phyloP scores from a whole-genome alignment of 92 coral and sea anemone species.

The Zoanthus sociatus region DNA sequence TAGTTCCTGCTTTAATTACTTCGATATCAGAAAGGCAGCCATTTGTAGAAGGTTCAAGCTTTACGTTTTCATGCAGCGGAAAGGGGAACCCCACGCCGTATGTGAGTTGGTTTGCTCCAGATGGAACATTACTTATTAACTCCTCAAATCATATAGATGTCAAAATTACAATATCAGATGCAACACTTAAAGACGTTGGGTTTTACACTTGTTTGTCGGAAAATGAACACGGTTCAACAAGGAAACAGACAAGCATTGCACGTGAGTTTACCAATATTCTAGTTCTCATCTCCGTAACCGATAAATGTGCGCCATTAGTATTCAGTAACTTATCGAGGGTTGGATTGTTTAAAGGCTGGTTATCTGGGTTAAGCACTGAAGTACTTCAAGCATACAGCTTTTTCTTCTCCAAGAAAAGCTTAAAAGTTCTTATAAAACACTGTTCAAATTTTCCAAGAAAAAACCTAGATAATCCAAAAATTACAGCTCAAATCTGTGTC shows the following conservation, averaged over 20 bases:
- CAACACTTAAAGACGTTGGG: slow-evolving; percentile 56
- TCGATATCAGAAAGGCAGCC: slow-evolving; percentile 59
- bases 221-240: slow-evolving; percentile 41
- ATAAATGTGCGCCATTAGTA: too few species aligned
- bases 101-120: slow-evolving; percentile 60
- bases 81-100: slow-evolving; percentile 60
- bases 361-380: too few species aligned
- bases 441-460: too few species aligned
- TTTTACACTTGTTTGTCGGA: slow-evolving; percentile 50
- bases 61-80: slow-evolving; percentile 53
- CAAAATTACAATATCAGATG: slow-evolving; percentile 43
- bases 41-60: slow-evolving; percentile 49
- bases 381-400: too few species aligned
- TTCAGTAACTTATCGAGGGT: too few species aligned
- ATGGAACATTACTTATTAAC: slow-evolving; percentile 58
- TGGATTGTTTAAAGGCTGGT: too few species aligned
- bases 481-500: too few species aligned
- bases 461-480: too few species aligned
- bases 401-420: too few species aligned
- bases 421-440: too few species aligned
- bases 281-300: too few species aligned
- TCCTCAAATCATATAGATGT: slow-evolving; percentile 32
- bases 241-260: slow-evolving; percentile 46
- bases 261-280: slow-evolving; percentile 30
- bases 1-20: slow-evolving; percentile 57